These are phyloP conservation scores for Aquatica leii DNA, from an alignment of 2,888 invertebrate genomes.

Conservation along the genomic window DNA sequence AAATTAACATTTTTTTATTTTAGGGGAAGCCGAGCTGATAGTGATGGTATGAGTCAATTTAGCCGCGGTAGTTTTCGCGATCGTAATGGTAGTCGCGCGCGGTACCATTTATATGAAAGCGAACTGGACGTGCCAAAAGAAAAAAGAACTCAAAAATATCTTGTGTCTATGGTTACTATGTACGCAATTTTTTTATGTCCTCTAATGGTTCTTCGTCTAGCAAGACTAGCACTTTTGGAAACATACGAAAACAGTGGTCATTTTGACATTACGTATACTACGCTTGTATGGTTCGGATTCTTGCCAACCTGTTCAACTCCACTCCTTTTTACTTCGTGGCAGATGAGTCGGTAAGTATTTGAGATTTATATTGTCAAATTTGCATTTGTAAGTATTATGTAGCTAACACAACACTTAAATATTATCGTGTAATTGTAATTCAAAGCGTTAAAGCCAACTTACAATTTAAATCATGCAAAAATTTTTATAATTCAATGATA, in stretches of 20 bases:
- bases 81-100: conserved; percentile 49
- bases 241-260: conserved; percentile 73
- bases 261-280: conserved; percentile 73
- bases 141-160: conserved; percentile 72
- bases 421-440: too few relatives aligned
- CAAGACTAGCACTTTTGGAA: conserved; percentile 70
- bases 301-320: conserved; percentile 74
- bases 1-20: too few relatives aligned
- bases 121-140: conserved; percentile 69
- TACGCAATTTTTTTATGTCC: conserved; percentile 75
- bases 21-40: conserved; percentile 51
- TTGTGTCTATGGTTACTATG: conserved; percentile 71
- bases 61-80: conserved; percentile 46
- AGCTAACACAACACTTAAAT: too few relatives aligned
- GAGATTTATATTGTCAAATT: too few relatives aligned
- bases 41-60: conserved; percentile 53
- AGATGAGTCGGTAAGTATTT: conserved; percentile 68
- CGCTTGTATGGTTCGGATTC: conserved; percentile 76
- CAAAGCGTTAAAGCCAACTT: too few relatives aligned
- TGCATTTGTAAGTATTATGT: too few relatives aligned
- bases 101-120: conserved; percentile 64
- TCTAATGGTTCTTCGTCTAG: conserved; percentile 68
- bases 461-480: too few relatives aligned
- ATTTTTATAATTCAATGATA: too few relatives aligned
- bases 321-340: conserved; percentile 70